Evolutionary conservation across 2,888 invertebrate species (phyloP), one percentile per base, ranked within the genome.

Genomic region (Lordiphosa andalusiaca): DNA sequence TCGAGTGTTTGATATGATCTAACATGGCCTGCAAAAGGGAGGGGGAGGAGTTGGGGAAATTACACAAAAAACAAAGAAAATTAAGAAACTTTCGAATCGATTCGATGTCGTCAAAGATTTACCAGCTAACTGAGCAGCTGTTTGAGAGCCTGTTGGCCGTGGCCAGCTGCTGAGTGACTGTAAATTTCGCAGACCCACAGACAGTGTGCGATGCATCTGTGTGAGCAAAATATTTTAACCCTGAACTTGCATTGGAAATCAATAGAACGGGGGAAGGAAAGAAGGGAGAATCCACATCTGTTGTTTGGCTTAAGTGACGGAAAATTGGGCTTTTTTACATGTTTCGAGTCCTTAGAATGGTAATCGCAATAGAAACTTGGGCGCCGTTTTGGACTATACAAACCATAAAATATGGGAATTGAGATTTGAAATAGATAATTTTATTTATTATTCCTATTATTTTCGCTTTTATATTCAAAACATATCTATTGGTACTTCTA

Each of bases 1-100:
- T 99, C 85, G 98, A 96, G 92, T 99, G 98, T 91, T 99, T 99
- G 73, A 99, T 96, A 84, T 98, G 95, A 91, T 99, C 98, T 90
- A 99, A 92, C 94, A 98, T 96, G 66, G 93, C 93, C 95, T 97
- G 91, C 64, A 91, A 92, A 38, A 38, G 6, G 7, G n/a, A n/a
- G n/a, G n/a, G n/a, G n/a, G n/a, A n/a, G n/a, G n/a, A n/a, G n/a
- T n/a, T n/a, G n/a, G n/a, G n/a, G n/a, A n/a, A n/a, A n/a, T n/a
- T n/a, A n/a, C n/a, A n/a, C n/a, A n/a, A n/a, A n/a, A n/a, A n/a
- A 16, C n/a, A 19, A 16, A 13, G 38, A 21, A 12, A 23, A 30
- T 6, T 38, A 16, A 19, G 21, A 51, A 47, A 47, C 2, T 40
- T 30, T 50, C 30, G 25, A 10, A 44, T 39, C 33, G 33, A 25